Percentiles rank a stretch among this genome's conserved stretches.
Conservation (phyloP, 2,888 invertebrate species). For the Ceriagrion tenellum region DNA sequence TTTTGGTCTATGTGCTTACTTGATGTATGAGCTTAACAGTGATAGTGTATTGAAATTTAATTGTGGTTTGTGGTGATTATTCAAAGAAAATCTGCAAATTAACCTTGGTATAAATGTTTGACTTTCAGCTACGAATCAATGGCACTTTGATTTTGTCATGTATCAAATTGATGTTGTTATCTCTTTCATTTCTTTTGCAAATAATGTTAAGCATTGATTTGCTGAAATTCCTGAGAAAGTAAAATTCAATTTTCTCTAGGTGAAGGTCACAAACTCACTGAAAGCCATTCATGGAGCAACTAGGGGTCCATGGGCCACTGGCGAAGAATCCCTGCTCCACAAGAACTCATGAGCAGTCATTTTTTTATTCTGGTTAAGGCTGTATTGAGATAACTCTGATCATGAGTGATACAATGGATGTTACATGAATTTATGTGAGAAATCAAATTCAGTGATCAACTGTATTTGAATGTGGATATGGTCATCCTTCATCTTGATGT, state of each 20-base stretch:
- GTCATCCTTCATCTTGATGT: not conserved
- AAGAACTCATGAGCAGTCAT: not conserved
- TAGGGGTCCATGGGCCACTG: not conserved
- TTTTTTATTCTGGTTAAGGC: not conserved
- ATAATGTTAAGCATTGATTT: not conserved
- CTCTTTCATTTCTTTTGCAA: too few relatives aligned
- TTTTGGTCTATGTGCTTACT: too few relatives aligned
- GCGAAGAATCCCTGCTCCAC: not conserved
- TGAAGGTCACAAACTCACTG: not conserved
- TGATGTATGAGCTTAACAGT: too few relatives aligned
- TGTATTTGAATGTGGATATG: not conserved
- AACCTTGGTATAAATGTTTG: too few relatives aligned
- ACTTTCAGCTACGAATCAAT: too few relatives aligned
- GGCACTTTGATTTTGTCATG: too few relatives aligned
- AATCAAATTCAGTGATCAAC: not conserved
- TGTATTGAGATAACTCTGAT: not conserved
- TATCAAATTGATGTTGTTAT: too few relatives aligned
- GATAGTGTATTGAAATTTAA: too few relatives aligned
- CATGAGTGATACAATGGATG: not conserved
- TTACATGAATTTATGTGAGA: not conserved
- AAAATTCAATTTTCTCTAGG: not conserved
- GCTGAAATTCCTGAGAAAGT: not conserved
- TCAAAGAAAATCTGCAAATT: too few relatives aligned
- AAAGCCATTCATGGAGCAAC: not conserved
- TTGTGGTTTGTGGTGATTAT: too few relatives aligned